Percentiles rank a stretch among this genome's conserved stretches.
phyloP scores from a whole-genome alignment of 2,888 invertebrate genomes.

The Drosophila paranaensis region DNA sequence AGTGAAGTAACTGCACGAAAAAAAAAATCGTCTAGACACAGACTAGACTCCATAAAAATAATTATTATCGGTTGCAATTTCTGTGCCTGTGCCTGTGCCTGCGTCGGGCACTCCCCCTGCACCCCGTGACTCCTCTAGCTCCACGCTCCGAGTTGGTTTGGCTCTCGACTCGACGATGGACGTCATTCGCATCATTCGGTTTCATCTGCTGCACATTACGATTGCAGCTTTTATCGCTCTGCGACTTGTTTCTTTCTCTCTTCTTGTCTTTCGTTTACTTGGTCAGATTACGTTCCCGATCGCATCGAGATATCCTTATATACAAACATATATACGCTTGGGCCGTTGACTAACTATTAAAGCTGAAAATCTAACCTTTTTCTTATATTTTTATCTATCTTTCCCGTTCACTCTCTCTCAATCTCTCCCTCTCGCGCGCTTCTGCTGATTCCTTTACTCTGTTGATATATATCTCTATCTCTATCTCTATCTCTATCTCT shows the following conservation, averaged over 20 bases:
- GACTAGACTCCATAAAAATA: slow-evolving; percentile 85
- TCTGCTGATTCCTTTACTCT: too few relatives aligned
- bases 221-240: slow-evolving; percentile 36
- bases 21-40: slow-evolving; percentile 84
- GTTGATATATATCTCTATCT: not conserved
- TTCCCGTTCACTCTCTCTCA: not conserved
- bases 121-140: not conserved
- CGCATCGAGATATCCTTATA: not conserved
- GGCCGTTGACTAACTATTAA: not conserved
- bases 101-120: slow-evolving; percentile 5
- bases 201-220: slow-evolving; percentile 74
- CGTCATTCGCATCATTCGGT: slow-evolving; percentile 59
- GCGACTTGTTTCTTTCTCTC: not conserved
- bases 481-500: not conserved
- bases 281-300: slow-evolving; percentile 7
- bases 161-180: slow-evolving; percentile 31
- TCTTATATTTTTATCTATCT: not conserved
- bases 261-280: not conserved
- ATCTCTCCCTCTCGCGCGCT: not conserved
- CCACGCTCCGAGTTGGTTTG: not conserved
- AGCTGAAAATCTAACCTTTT: not conserved
- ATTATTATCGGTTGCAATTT: slow-evolving; percentile 85
- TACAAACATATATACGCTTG: too few relatives aligned
- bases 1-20: slow-evolving; percentile 72
- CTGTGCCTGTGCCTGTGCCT: slow-evolving; percentile 67